Percentiles rank a stretch among this genome's conserved stretches.
phyloP scores from a whole-genome alignment of 2,113 vertebrate genomes.

The Serinus canaria region DNA sequence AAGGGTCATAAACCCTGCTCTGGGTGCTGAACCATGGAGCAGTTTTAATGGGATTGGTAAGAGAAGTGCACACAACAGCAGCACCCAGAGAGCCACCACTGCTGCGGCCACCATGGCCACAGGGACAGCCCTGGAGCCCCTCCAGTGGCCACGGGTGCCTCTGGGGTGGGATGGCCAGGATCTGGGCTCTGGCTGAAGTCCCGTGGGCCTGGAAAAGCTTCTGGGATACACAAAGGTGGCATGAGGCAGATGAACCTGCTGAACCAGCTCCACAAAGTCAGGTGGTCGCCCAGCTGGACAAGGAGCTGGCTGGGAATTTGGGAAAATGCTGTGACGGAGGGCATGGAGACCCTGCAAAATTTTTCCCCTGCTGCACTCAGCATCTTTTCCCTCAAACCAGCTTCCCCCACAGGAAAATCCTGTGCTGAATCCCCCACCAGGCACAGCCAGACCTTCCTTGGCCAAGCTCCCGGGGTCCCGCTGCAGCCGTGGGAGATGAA shows the following conservation, averaged over 20 bases:
- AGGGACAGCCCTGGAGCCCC: not conserved
- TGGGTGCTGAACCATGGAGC: not conserved
- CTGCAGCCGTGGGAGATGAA: not conserved
- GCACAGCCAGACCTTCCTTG: not conserved
- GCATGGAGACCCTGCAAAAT: not conserved
- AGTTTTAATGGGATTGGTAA: not conserved
- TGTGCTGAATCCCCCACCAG: not conserved
- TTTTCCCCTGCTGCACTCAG: rapidly evolving
- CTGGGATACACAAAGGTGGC: not conserved
- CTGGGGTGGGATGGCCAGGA: not conserved
- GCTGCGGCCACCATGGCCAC: rapidly evolving
- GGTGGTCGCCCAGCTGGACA: rapidly evolving
- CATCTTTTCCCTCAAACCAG: not conserved
- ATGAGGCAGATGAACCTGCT: rapidly evolving
- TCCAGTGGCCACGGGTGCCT: not conserved
- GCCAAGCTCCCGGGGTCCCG: rapidly evolving
- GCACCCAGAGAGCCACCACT: not conserved
- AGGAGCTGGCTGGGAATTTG: not conserved
- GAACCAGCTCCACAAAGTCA: rapidly evolving
- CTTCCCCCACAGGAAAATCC: not conserved
- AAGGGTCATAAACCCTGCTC: not conserved
- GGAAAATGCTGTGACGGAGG: not conserved
- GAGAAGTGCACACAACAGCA: not conserved
- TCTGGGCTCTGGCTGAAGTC: not conserved
- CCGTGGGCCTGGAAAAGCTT: not conserved